phyloP scores from a whole-genome alignment of 2,888 invertebrate genomes.

The Minunthozetes semirufus region DNA sequence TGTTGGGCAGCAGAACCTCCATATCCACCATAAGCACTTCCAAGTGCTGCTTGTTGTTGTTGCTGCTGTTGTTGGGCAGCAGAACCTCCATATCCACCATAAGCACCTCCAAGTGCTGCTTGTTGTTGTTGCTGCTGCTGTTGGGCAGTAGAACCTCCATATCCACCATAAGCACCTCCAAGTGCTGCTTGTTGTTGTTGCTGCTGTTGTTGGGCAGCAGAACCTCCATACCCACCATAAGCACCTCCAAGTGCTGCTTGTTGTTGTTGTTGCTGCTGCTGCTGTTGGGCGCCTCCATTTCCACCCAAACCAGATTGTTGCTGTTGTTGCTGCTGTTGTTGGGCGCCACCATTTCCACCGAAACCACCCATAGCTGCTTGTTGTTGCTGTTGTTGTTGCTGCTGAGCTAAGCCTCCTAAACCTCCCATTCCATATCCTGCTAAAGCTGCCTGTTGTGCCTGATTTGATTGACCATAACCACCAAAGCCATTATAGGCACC shows the following conservation, averaged over 20 bases:
- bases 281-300: background rate
- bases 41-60: background rate
- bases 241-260: background rate
- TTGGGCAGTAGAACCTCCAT: background rate
- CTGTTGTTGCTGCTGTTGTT: background rate
- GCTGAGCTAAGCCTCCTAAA: no score
- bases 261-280: background rate
- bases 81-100: background rate
- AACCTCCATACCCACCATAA: background rate
- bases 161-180: background rate
- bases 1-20: background rate
- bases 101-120: no score
- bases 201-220: background rate
- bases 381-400: background rate
- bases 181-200: background rate
- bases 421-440: no score
- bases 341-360: background rate
- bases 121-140: background rate
- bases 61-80: background rate
- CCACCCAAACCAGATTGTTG: background rate
- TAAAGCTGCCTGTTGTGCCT: background rate
- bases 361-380: background rate
- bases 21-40: background rate
- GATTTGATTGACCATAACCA: background rate
- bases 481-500: background rate